phyloP scores from a whole-genome alignment of 2,113 vertebrate species.

The Neogale vison region DNA sequence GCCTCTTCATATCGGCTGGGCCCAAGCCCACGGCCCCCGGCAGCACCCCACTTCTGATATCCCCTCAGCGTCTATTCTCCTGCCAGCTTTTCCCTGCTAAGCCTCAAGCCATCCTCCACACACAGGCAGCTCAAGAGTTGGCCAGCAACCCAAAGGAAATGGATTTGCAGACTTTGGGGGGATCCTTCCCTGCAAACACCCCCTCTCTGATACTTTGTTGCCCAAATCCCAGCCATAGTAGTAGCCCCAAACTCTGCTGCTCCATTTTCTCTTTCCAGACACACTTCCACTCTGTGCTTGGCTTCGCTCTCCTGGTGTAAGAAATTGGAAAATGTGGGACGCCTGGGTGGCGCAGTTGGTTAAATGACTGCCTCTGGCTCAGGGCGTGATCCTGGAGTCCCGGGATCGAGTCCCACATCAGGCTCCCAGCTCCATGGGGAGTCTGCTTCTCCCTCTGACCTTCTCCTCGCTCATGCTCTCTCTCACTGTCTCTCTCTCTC shows the following conservation, averaged over 20 bases:
- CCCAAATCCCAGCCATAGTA: background rate
- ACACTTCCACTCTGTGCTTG: background rate
- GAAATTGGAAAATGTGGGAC: background rate
- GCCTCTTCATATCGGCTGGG: background rate
- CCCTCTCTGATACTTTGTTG: background rate
- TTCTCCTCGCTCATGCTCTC: too few species aligned
- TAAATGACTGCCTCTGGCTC: too few species aligned
- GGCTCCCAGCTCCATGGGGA: too few species aligned
- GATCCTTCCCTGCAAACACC: background rate
- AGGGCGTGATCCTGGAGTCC: too few species aligned
- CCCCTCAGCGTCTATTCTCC: background rate
- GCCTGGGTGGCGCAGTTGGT: too few species aligned
- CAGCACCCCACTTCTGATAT: background rate
- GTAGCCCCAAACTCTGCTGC: background rate
- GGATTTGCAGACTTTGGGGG: background rate
- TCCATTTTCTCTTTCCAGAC: background rate
- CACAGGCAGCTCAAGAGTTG: background rate
- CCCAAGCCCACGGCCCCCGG: background rate
- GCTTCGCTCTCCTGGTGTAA: background rate
- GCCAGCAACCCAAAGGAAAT: background rate
- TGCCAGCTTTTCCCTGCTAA: background rate
- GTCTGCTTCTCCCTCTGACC: too few species aligned
- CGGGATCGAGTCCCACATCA: too few species aligned
- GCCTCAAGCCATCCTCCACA: background rate
- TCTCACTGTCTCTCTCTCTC: too few species aligned